Base-by-base conservation (phyloP, 2,888 invertebrate genomes). In the Zygothrica quintamaculata region DNA sequence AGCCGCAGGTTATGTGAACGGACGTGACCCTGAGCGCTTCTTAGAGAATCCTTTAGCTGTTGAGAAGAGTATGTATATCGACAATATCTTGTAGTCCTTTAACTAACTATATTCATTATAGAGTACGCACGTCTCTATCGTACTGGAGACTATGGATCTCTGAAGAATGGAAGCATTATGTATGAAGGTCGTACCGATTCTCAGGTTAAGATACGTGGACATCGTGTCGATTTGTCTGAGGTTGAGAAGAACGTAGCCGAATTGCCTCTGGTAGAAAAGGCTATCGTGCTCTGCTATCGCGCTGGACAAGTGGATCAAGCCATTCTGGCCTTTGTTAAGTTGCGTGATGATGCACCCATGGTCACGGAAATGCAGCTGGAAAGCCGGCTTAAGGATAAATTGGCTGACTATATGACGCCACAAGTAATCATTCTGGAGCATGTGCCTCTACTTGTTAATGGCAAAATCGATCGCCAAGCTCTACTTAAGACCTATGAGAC, bases 171-270 rank as follows among this genome's bases (percentile, higher is more conserved):
- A 0, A 93, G 93, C 5, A 90, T 97, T 16, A 90, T 94, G 56
- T 97, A 94, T 86, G 96, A 97, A 76, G 97, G 97, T 0, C 93
- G 97, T 22, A 95, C 95, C 0, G 97, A 97, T 90, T 95, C 96
- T 0, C 97, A 97, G 89, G 93, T 95, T 31, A 98, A 97, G 92
- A 94, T 97, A 51, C 92, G 97, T 37, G 98, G 98, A 0, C 96
- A 97, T 86, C 92, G 97, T 7, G 96, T 98, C 0, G 97, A 97
- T 87, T 92, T 97, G 43, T 93, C 94, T 1, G 97, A 98, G 92
- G 94, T 98, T 0, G 97, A 97, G 84, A 93, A 94, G 62, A 94
- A 94, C 4, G 93, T 96, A 0, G 91, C 92, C 22, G 92, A 92
- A 3, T 90, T 95, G 0, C 92, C 93, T 0, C 93, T 93, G 1